Conservation (phyloP, 2,797 vertebrate species). For the Cryptoblepharus egeriae region DNA sequence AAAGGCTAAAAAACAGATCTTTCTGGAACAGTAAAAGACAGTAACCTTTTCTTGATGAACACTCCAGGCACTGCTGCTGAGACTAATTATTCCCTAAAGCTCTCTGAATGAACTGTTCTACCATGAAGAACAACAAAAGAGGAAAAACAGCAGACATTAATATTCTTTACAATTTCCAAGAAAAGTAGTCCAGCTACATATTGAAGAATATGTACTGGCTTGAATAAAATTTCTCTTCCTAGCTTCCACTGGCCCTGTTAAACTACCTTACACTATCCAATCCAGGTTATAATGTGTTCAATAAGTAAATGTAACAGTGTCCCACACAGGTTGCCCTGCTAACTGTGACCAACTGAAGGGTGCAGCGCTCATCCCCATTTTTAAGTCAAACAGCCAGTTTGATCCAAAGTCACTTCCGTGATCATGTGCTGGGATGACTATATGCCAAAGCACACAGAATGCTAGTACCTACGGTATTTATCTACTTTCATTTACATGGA, state of each 20-base stretch:
- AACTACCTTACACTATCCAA: background rate
- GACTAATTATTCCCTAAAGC: conserved; percentile 26
- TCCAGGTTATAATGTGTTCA: conserved; percentile 5
- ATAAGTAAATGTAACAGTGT: too few relatives aligned
- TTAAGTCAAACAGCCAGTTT: too few relatives aligned
- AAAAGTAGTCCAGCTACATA: background rate
- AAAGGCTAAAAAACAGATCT: conserved; percentile 2
- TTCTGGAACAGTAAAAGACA: conserved; percentile 6
- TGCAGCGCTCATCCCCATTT: too few relatives aligned
- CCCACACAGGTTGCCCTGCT: too few relatives aligned
- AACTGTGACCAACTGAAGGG: too few relatives aligned
- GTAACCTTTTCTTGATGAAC: background rate
- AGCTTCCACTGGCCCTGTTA: background rate
- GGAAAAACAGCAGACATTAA: background rate
- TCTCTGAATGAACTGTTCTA: conserved; percentile 1
- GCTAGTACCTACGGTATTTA: too few relatives aligned
- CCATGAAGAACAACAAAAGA: background rate
- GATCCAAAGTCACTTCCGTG: too few relatives aligned
- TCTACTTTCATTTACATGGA: too few relatives aligned
- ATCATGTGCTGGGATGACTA: too few relatives aligned
- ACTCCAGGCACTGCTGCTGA: background rate
- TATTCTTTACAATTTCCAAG: background rate
- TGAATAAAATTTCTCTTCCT: background rate
- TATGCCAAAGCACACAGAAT: too few relatives aligned
- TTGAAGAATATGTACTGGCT: background rate